phyloP scores from a whole-genome alignment of 2,797 vertebrate species.

The Erethizon dorsatum region DNA sequence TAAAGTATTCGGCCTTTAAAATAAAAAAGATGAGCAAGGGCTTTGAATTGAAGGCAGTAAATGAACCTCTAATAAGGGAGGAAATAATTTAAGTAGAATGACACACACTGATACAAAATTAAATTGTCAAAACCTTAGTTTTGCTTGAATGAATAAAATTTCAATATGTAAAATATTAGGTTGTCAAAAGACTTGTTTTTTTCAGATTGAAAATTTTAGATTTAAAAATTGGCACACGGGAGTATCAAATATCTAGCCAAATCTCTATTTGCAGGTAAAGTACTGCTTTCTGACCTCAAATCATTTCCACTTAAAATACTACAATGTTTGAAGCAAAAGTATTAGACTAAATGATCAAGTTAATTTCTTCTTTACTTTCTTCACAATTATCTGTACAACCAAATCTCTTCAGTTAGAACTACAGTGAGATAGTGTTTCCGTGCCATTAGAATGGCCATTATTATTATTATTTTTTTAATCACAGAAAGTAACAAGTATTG shows the following conservation, averaged over 20 bases:
- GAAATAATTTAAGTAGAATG: slow-evolving; percentile 66
- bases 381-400: not conserved
- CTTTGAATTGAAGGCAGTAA: slow-evolving; percentile 65
- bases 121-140: slow-evolving; percentile 76
- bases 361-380: not conserved
- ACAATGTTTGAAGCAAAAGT: not conserved
- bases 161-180: not conserved
- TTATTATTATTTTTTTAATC: not conserved
- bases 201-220: slow-evolving; percentile 41
- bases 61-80: slow-evolving; percentile 66
- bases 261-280: not conserved
- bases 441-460: not conserved
- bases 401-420: not conserved
- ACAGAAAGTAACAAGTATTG: not conserved
- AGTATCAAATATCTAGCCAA: not conserved
- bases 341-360: not conserved
- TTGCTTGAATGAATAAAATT: slow-evolving; percentile 53
- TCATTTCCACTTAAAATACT: not conserved
- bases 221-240: slow-evolving; percentile 43
- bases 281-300: not conserved
- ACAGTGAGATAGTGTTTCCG: not conserved
- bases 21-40: not conserved
- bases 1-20: not conserved
- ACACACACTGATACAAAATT: slow-evolving; percentile 62
- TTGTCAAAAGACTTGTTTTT: slow-evolving; percentile 55